Percentiles rank a stretch among this genome's conserved stretches.
Conservation (phyloP, 2,797 vertebrate species). For the Taenioides sp. region DNA sequence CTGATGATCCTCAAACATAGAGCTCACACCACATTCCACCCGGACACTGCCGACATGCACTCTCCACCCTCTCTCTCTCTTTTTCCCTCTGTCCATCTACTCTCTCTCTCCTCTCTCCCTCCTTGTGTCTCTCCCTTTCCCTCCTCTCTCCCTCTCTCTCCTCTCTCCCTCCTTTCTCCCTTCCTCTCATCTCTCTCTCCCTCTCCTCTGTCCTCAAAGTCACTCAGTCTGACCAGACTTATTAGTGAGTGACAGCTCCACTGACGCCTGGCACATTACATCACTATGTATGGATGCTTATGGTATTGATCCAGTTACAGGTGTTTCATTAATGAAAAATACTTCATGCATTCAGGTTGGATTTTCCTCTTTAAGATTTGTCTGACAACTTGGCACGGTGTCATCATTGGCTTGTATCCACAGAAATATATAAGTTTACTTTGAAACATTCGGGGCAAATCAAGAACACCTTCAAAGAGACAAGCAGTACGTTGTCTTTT, state of each 20-base stretch:
- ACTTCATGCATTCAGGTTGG: no score
- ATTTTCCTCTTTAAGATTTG: no score
- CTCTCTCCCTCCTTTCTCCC: not conserved
- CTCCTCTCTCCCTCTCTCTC: not conserved
- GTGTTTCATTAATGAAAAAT: no score
- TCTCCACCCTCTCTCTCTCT: constrained; percentile 1
- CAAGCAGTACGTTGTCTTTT: no score
- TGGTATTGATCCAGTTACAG: no score
- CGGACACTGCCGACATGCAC: constrained; percentile 30
- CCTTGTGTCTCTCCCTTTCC: constrained; percentile 27
- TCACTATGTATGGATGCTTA: not conserved
- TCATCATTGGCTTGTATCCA: no score
- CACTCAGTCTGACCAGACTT: constrained; percentile 34
- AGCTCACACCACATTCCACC: constrained; percentile 28
- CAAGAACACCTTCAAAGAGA: no score
- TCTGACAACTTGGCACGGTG: no score
- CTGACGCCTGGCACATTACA: constrained; percentile 6
- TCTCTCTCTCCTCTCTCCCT: not conserved
- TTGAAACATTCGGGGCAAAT: no score
- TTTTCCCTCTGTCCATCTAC: not conserved
- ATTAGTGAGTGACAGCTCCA: constrained; percentile 17
- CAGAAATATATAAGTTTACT: no score
- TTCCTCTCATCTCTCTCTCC: not conserved
- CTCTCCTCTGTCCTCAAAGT: constrained; percentile 57
- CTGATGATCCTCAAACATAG: constrained; percentile 62